A percentile compares a stretch with the other conserved stretches of the same genome.
These are phyloP conservation scores for Aegypius monachus DNA, from an alignment of 2,113 vertebrate species.

Conservation along the genomic window DNA sequence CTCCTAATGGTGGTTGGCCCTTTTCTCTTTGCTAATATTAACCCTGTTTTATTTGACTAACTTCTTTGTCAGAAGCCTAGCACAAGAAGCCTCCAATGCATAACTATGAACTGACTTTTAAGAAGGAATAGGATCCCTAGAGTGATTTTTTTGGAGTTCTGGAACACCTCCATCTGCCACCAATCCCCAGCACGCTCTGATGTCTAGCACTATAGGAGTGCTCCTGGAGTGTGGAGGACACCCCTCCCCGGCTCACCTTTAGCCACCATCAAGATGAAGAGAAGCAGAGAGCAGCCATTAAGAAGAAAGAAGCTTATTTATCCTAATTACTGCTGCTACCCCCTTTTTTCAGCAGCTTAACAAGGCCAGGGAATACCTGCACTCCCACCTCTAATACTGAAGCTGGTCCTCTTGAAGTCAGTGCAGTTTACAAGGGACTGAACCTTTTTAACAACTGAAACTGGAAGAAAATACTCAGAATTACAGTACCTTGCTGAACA, in stretches of 20 bases:
- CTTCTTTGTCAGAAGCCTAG: neutral
- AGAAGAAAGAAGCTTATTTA: neutral
- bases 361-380: neutral
- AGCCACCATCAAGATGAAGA: neutral
- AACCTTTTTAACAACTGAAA: neutral
- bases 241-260: neutral
- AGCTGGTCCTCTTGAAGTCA: neutral
- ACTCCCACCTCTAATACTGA: neutral
- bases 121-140: neutral
- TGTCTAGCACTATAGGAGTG: neutral
- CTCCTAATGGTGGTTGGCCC: neutral
- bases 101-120: neutral
- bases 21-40: neutral
- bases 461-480: neutral
- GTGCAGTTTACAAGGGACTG: neutral
- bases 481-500: neutral
- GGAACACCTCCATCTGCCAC: neutral
- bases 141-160: neutral
- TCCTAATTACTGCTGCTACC: neutral
- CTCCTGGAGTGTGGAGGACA: neutral
- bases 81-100: neutral
- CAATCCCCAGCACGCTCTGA: neutral
- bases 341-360: neutral
- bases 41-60: neutral
- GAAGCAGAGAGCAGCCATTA: neutral